A percentile compares a stretch with the other conserved stretches of the same genome.
Conservation (phyloP, 2,888 invertebrate genomes). For the Allygus modestus region DNA sequence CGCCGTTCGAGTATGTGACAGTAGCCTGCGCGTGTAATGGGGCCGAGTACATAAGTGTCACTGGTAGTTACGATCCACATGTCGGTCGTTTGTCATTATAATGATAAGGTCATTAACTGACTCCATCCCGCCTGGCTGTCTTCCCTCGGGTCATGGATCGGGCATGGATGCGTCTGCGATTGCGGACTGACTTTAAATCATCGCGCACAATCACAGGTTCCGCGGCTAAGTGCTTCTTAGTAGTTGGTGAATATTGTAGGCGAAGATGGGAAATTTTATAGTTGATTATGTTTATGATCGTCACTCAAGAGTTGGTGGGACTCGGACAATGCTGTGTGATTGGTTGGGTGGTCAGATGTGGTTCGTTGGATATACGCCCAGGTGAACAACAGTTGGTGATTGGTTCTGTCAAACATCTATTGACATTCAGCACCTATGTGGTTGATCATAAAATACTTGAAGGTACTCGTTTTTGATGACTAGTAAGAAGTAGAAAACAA, state of each 20-base stretch:
- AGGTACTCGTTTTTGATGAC: too few relatives aligned
- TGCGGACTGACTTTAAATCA: slow-evolving; percentile 12
- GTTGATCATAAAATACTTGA: too few relatives aligned
- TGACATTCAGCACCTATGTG: too few relatives aligned
- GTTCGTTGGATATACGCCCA: too few relatives aligned
- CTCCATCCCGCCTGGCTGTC: slow-evolving; percentile 5
- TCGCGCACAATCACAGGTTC: neutral
- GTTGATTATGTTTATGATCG: too few relatives aligned
- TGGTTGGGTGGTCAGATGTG: too few relatives aligned
- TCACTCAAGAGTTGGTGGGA: too few relatives aligned
- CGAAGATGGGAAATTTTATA: too few relatives aligned
- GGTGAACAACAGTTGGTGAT: too few relatives aligned
- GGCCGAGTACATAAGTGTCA: slow-evolving; percentile 16
- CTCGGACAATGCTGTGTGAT: too few relatives aligned
- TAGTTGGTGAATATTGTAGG: neutral
- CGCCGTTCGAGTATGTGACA: neutral
- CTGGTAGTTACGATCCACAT: slow-evolving; percentile 47
- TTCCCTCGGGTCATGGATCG: slow-evolving; percentile 9
- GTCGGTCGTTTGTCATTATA: slow-evolving; percentile 50
- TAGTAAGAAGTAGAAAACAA: too few relatives aligned
- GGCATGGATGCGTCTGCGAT: neutral
- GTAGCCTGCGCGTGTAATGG: neutral
- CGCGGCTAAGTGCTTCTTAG: neutral
- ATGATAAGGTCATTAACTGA: slow-evolving; percentile 52
- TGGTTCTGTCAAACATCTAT: too few relatives aligned